These are phyloP conservation scores for Eulemur albifrons DNA, from an alignment of 2,797 vertebrate species.

Conservation along the genomic window DNA sequence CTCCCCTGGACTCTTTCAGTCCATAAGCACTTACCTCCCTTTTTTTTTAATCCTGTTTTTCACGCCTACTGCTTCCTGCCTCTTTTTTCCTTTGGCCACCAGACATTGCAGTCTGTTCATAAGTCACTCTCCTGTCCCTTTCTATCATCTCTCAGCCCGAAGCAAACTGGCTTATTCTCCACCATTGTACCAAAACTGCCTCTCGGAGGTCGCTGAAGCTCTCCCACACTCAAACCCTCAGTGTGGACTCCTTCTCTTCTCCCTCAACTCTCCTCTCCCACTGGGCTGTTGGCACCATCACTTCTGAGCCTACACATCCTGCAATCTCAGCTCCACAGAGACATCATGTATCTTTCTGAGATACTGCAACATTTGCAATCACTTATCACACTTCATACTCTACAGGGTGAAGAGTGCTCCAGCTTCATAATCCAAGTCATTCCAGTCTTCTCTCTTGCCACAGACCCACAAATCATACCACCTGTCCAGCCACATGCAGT, in stretches of 20 bases:
- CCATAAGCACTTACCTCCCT: not conserved
- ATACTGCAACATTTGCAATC: not conserved
- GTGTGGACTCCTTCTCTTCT: not conserved
- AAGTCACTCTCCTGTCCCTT: not conserved
- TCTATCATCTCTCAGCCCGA: not conserved
- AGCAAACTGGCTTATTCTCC: not conserved
- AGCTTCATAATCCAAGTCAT: not conserved
- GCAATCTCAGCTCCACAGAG: not conserved
- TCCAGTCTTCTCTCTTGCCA: not conserved
- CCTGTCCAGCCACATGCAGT: fast-evolving
- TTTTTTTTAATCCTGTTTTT: not conserved
- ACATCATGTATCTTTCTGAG: not conserved
- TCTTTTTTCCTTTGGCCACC: not conserved
- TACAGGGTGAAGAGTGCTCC: not conserved
- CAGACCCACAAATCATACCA: not conserved
- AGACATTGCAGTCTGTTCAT: not conserved
- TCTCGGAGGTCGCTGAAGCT: fast-evolving
- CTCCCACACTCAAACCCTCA: not conserved
- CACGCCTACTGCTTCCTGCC: not conserved
- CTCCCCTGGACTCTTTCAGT: not conserved
- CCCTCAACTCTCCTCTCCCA: not conserved
- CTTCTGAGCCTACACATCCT: not conserved
- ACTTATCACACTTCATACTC: not conserved
- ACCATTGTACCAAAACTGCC: no score
- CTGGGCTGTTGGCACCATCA: no score